Evolutionary conservation across 2,888 invertebrate genomes (phyloP).

Genomic region (Oegoconia quadripuncta): DNA sequence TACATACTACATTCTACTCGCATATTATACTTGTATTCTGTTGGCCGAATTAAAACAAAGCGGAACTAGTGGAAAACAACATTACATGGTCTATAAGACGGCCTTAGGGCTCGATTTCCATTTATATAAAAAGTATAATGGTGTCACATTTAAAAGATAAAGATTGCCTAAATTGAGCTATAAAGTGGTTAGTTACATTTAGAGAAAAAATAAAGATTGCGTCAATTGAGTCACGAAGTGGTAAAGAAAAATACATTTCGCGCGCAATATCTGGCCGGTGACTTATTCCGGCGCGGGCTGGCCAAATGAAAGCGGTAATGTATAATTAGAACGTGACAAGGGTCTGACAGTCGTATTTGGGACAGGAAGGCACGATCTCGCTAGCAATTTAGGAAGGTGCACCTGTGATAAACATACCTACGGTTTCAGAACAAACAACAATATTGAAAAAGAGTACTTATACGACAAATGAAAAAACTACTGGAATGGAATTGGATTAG

Average conservation of each 20-base stretch:
- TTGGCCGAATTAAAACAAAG: no score
- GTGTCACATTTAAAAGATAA: not conserved
- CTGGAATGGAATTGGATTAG: no score
- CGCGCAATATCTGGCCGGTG: constrained; percentile 39
- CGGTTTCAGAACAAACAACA: constrained; percentile 5
- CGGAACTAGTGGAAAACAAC: no score
- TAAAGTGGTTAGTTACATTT: no score
- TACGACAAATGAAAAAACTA: no score
- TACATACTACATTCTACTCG: no score
- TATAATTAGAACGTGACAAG: constrained; percentile 74
- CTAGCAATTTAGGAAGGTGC: constrained; percentile 53
- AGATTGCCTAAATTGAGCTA: no score
- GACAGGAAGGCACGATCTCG: constrained; percentile 57
- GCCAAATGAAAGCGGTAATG: constrained; percentile 71
- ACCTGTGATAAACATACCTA: constrained; percentile 49
- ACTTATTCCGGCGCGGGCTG: constrained; percentile 26
- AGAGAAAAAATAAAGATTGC: no score
- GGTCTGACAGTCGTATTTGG: constrained; percentile 74
- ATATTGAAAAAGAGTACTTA: constrained; percentile 4
- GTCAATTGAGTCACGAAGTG: no score
- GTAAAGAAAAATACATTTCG: constrained; percentile 16
- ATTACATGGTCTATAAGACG: no score
- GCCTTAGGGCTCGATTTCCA: no score
- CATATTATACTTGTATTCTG: no score
- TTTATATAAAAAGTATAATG: not conserved